These are phyloP conservation scores for Ylistrum balloti DNA, from an alignment of 1,140 invertebrate genomes.

Conservation along the genomic window DNA sequence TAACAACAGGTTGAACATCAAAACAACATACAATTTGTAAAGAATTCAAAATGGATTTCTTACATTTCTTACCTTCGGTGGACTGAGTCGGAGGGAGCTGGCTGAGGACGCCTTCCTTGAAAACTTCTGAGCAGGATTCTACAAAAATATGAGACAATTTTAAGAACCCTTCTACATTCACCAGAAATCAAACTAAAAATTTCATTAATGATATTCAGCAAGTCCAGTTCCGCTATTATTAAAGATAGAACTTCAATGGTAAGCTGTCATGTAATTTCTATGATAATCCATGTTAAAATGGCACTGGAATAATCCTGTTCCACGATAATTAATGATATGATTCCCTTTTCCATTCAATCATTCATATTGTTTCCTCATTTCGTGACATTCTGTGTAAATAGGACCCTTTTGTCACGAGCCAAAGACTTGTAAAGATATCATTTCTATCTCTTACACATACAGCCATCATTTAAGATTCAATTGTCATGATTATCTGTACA, in stretches of 20 bases:
- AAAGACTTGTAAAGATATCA: too few species aligned
- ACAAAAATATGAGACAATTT: too few species aligned
- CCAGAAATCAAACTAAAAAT: too few species aligned
- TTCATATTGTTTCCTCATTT: too few species aligned
- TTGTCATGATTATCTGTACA: not conserved
- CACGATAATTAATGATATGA: not conserved
- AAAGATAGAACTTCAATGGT: not conserved
- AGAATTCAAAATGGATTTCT: not conserved
- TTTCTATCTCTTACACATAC: not conserved
- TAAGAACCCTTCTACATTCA: too few species aligned
- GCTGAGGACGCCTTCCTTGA: slow-evolving; percentile 97
- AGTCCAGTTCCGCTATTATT: not conserved
- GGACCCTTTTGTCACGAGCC: too few species aligned
- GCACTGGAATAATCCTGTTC: too few species aligned
- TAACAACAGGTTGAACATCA: too few species aligned
- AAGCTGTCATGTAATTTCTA: not conserved
- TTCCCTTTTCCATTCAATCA: too few species aligned
- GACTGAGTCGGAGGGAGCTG: slow-evolving; percentile 95
- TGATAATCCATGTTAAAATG: not conserved
- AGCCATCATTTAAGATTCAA: not conserved
- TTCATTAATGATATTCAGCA: not conserved
- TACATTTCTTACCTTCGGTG: slow-evolving; percentile 81
- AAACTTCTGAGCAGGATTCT: slow-evolving; percentile 99
- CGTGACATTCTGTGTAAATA: too few species aligned
- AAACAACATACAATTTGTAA: too few species aligned